Conservation (phyloP, 2,888 invertebrate genomes). For the Paralinhomoeus sp. region DNA sequence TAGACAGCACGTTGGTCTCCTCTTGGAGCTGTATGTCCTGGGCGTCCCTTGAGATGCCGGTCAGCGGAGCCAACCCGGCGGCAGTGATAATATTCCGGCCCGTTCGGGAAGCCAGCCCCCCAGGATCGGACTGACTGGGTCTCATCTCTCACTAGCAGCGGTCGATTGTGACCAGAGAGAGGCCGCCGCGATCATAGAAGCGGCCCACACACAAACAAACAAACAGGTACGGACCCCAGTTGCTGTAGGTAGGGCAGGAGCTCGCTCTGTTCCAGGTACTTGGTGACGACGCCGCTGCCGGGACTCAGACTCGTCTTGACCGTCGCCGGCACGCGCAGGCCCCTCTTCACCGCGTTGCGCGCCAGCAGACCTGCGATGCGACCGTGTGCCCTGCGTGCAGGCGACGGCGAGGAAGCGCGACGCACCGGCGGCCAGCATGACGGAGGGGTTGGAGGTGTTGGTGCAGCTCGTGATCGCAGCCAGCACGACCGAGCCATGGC, state of each 20-base stretch:
- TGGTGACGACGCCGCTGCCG: slow-evolving; percentile 78
- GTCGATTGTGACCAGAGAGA: too few relatives aligned
- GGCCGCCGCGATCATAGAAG: too few relatives aligned
- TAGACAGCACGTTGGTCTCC: too few relatives aligned
- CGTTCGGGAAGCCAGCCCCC: too few relatives aligned
- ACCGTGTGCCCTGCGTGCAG: neutral
- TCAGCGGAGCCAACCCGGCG: too few relatives aligned
- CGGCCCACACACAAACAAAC: too few relatives aligned
- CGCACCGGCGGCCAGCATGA: slow-evolving; percentile 79
- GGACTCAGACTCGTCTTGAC: slow-evolving; percentile 92
- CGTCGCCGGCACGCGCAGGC: slow-evolving; percentile 64
- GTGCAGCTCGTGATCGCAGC: slow-evolving; percentile 95
- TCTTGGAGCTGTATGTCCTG: too few relatives aligned
- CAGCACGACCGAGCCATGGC: slow-evolving; percentile 58
- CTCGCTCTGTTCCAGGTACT: slow-evolving; percentile 66
- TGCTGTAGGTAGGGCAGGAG: slow-evolving; percentile 62
- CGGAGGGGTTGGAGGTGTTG: slow-evolving; percentile 90
- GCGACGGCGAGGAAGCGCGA: neutral
- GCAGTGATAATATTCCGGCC: too few relatives aligned
- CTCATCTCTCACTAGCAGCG: too few relatives aligned
- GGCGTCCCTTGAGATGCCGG: too few relatives aligned
- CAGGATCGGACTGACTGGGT: too few relatives aligned
- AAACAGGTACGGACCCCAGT: slow-evolving; percentile 40
- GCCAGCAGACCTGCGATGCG: slow-evolving; percentile 49
- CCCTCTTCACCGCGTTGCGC: slow-evolving; percentile 73